phyloP scores from a whole-genome alignment of 2,888 invertebrate genomes.

The Pardosa pseudoannulata region DNA sequence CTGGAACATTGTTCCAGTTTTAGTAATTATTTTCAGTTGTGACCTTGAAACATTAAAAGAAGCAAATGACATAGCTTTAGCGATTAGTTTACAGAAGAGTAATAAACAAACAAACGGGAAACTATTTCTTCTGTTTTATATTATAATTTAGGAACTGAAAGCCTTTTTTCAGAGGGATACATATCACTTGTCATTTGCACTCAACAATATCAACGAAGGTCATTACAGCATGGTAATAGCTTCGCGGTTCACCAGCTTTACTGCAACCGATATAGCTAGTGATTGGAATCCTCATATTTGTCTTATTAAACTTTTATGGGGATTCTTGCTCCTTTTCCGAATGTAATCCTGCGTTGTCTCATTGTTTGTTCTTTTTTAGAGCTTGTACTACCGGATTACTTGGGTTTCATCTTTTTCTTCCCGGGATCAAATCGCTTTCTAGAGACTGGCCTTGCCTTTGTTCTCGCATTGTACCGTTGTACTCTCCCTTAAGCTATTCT shows the following conservation, averaged over 20 bases:
- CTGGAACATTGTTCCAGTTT: too few species aligned
- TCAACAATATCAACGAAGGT: background rate
- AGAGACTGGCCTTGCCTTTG: slow-evolving; percentile 26
- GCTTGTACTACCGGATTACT: background rate
- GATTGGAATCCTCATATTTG: background rate
- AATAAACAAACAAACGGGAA: too few species aligned
- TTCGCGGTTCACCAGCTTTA: background rate
- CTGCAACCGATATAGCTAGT: background rate
- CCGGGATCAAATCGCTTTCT: background rate
- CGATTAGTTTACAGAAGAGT: too few species aligned
- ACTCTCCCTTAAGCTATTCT: slow-evolving; percentile 10
- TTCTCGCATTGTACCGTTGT: slow-evolving; percentile 18
- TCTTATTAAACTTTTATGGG: background rate
- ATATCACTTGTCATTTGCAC: background rate
- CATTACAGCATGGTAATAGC: background rate
- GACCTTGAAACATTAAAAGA: too few species aligned
- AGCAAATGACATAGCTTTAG: too few species aligned
- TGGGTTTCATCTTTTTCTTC: background rate
- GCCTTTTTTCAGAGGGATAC: too few species aligned
- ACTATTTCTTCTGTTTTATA: too few species aligned
- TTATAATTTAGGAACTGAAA: too few species aligned
- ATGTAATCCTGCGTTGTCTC: background rate
- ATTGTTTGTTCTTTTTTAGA: background rate
- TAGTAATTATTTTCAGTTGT: too few species aligned
- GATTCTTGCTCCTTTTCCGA: background rate